A percentile compares a stretch with the other conserved stretches of the same genome.
Evolutionary conservation across 30 jellyfish, hydroid and myxozoan genomes (phyloP).

Genomic region (Calvadosia cruxmelitensis): DNA sequence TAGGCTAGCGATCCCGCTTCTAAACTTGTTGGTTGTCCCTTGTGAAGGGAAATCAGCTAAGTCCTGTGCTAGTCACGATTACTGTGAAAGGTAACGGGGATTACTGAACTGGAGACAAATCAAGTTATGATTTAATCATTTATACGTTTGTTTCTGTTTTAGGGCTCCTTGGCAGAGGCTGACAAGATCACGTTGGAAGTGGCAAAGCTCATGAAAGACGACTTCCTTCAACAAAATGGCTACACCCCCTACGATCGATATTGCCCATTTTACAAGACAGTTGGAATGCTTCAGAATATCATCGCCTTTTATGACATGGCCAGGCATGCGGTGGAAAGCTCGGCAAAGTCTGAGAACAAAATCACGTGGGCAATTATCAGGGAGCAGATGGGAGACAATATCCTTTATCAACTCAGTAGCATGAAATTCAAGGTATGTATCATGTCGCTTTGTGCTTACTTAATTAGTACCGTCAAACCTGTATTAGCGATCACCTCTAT

Average conservation of each 20-base stretch:
- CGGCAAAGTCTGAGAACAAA: constrained; percentile 82
- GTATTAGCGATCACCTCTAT: too few relatives aligned
- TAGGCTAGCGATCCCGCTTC: too few relatives aligned
- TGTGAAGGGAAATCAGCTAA: too few relatives aligned
- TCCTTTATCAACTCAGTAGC: constrained; percentile 78
- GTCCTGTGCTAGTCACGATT: too few relatives aligned
- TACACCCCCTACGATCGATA: constrained; percentile 93
- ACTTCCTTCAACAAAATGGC: constrained; percentile 97
- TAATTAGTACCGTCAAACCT: too few relatives aligned
- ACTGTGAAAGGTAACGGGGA: too few relatives aligned
- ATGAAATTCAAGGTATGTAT: constrained; percentile 94
- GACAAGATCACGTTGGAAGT: constrained; percentile 98
- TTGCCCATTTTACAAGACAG: constrained; percentile 98
- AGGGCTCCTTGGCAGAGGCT: constrained; percentile 98
- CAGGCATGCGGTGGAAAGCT: constrained; percentile 91
- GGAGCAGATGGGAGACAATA: constrained; percentile 95
- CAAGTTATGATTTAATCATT: background rate
- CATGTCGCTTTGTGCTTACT: too few relatives aligned
- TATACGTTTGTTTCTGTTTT: background rate
- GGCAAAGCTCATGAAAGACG: constrained; percentile 93
- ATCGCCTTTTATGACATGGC: constrained; percentile 92
- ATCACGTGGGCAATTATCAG: constrained; percentile 98
- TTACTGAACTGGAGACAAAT: too few relatives aligned
- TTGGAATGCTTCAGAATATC: constrained; percentile 89
- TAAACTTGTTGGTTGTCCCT: too few relatives aligned